phyloP scores from a whole-genome alignment of 2,888 invertebrate genomes.

The Amphimallon solstitiale region DNA sequence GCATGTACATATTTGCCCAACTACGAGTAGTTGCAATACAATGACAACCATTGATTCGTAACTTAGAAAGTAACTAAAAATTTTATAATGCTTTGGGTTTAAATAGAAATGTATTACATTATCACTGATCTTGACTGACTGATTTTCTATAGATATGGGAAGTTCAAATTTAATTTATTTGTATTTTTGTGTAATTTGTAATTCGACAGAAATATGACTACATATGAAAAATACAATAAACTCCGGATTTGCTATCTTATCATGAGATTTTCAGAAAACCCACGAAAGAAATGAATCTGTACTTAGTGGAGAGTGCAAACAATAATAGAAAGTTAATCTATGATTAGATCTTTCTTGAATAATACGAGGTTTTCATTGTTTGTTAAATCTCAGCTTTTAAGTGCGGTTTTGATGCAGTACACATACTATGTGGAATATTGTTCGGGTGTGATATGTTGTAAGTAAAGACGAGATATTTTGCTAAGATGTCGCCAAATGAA shows the following conservation, averaged over 20 bases:
- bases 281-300: constrained; percentile 28
- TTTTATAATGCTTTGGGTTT: no score
- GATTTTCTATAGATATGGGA: no score
- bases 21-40: no score
- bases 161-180: neutral
- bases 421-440: neutral
- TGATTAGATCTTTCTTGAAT: constrained; percentile 22
- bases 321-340: constrained; percentile 32
- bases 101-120: no score
- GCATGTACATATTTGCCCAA: no score
- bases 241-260: constrained; percentile 35
- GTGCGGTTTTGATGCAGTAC: constrained; percentile 1
- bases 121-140: no score
- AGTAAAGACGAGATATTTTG: neutral
- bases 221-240: constrained; percentile 21
- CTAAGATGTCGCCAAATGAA: constrained; percentile 6
- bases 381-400: constrained; percentile 17
- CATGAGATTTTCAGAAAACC: constrained; percentile 17
- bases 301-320: constrained; percentile 18
- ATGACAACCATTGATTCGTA: no score
- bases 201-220: neutral
- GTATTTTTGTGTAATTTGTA: neutral
- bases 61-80: no score
- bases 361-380: constrained; percentile 24
- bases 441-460: neutral